phyloP scores from a whole-genome alignment of 2,888 invertebrate species.

The Rhabditoides inermis region DNA sequence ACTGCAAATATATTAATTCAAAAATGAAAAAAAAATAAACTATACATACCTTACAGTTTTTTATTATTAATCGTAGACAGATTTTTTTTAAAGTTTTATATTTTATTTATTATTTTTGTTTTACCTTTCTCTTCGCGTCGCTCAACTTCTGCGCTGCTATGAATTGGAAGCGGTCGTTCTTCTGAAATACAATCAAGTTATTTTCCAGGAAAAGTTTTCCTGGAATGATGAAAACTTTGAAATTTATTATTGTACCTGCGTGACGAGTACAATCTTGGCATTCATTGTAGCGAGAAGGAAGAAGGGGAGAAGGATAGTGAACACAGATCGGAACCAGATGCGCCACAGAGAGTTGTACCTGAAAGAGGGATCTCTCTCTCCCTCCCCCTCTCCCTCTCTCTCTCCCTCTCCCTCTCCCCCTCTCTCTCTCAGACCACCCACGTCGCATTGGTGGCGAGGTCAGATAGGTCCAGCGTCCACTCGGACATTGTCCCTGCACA shows the following conservation, averaged over 20 bases:
- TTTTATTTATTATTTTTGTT: too few species aligned
- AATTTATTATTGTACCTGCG: too few species aligned
- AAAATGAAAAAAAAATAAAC: not conserved
- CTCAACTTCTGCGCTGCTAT: constrained; percentile 26
- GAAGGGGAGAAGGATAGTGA: constrained; percentile 45
- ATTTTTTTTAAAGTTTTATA: too few species aligned
- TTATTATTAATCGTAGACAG: too few species aligned
- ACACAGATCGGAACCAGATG: constrained; percentile 29
- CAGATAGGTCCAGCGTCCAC: too few species aligned
- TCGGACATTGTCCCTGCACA: too few species aligned
- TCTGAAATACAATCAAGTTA: constrained; percentile 21
- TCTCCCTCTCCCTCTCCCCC: not conserved
- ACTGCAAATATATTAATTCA: constrained; percentile 17
- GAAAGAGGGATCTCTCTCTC: constrained; percentile 7
- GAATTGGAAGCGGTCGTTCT: constrained; percentile 27
- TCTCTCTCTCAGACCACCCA: constrained; percentile 1
- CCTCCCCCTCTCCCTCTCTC: constrained; percentile 4
- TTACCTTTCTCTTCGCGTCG: constrained; percentile 27
- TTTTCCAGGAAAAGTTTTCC: too few species aligned
- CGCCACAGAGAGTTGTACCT: too few species aligned
- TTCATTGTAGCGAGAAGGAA: constrained; percentile 38
- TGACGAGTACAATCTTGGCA: constrained; percentile 20
- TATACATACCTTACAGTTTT: not conserved
- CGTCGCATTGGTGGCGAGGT: too few species aligned
- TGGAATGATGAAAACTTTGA: too few species aligned